A percentile compares a stretch with the other conserved stretches of the same genome.
These are phyloP conservation scores for Plumapathes pennacea DNA, from an alignment of 92 coral and sea anemone genomes.

Conservation along the genomic window DNA sequence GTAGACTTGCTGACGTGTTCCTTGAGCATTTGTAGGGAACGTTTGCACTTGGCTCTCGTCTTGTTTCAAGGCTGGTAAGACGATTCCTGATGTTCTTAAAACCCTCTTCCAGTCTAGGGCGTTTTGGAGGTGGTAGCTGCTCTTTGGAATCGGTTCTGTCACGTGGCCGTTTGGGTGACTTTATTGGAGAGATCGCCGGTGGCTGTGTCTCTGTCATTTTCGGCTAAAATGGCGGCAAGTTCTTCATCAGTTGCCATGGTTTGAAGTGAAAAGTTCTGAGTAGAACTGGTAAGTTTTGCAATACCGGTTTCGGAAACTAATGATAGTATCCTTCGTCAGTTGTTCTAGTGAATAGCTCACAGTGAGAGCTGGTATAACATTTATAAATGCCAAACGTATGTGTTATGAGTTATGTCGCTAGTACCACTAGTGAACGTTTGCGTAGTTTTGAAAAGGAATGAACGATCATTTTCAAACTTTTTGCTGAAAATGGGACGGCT, in stretches of 20 bases:
- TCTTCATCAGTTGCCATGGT: conserved; percentile 3
- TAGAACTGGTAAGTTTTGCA: conserved; percentile 4
- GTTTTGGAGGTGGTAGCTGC: conserved; percentile 3
- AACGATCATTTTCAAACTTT: too few species aligned
- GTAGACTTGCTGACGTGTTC: conserved; percentile 3
- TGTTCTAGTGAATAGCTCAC: conserved; percentile 10
- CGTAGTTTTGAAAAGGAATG: too few species aligned
- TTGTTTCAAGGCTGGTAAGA: conserved; percentile 3
- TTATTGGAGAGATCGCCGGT: conserved; percentile 1
- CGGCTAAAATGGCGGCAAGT: conserved; percentile 4
- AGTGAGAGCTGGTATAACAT: conserved; percentile 10
- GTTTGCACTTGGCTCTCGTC: conserved; percentile 11
- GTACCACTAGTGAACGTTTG: too few species aligned
- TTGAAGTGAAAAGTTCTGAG: background rate
- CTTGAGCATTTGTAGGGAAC: conserved; percentile 5
- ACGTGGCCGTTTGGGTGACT: conserved; percentile 5
- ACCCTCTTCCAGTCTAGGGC: background rate
- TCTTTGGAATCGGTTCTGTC: too few species aligned
- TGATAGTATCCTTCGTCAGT: conserved; percentile 7
- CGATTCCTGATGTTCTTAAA: conserved; percentile 1
- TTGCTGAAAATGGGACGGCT: too few species aligned
- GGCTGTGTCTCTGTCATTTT: background rate
- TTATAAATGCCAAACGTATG: too few species aligned
- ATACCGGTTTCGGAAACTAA: conserved; percentile 7
- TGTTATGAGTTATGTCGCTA: too few species aligned